These are phyloP conservation scores for Talpa occidentalis DNA, from an alignment of 2,113 vertebrate genomes.

Conservation along the genomic window DNA sequence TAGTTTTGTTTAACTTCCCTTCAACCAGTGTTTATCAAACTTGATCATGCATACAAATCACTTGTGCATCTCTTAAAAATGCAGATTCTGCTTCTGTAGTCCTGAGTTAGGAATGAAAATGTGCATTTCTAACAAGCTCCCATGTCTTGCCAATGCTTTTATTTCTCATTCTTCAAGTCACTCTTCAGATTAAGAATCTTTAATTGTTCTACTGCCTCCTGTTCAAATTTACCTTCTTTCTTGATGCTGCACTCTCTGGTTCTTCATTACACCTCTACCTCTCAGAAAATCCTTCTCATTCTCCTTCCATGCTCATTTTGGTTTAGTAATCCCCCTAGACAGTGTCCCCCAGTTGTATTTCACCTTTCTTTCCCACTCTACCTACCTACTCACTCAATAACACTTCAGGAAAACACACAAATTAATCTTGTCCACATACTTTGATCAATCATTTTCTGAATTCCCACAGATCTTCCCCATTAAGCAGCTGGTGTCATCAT, in stretches of 20 bases:
- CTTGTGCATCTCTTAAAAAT: constrained; percentile 26
- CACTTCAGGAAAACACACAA: neutral
- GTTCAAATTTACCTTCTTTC: constrained; percentile 34
- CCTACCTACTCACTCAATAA: neutral
- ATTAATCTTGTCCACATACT: constrained; percentile 1
- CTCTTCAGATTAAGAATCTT: constrained; percentile 36
- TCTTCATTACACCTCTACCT: neutral
- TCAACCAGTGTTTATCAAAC: neutral
- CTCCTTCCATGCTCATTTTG: neutral
- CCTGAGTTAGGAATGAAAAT: neutral
- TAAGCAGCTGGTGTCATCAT: constrained; percentile 18
- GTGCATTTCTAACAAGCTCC: constrained; percentile 34
- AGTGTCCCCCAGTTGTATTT: neutral
- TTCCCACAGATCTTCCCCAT: neutral
- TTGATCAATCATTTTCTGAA: constrained; percentile 15
- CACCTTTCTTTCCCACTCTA: constrained; percentile 11
- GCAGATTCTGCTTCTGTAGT: constrained; percentile 21
- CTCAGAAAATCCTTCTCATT: neutral
- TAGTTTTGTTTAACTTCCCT: neutral
- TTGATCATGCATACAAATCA: neutral
- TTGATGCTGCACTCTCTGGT: neutral
- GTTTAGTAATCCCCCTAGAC: neutral
- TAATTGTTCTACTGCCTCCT: neutral
- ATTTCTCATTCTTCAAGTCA: neutral
- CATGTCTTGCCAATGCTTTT: neutral